Conservation (phyloP, 2,888 invertebrate species). For the Pseudococcus longispinus region DNA sequence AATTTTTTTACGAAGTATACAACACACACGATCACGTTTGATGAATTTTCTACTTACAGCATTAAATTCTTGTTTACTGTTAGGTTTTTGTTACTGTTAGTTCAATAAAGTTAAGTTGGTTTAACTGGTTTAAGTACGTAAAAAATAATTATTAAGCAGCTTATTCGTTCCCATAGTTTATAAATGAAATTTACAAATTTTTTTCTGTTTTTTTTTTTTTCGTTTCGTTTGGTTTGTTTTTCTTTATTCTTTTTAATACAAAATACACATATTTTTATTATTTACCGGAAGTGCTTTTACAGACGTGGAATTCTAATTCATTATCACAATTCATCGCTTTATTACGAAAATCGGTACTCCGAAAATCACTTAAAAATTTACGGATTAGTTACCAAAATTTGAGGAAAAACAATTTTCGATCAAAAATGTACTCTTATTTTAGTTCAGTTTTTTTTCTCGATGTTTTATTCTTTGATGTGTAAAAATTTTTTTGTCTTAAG, state of each 20-base stretch:
- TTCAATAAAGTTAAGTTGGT: slow-evolving; percentile 49
- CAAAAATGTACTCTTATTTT: slow-evolving; percentile 43
- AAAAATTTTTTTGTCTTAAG: slow-evolving; percentile 48
- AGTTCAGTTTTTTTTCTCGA: slow-evolving; percentile 14
- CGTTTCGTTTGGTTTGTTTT: background rate
- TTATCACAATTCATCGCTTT: slow-evolving; percentile 31
- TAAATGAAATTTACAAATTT: background rate
- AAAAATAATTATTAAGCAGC: slow-evolving; percentile 35
- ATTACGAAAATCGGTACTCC: slow-evolving; percentile 16
- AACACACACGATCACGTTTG: background rate
- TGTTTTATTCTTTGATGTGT: slow-evolving; percentile 44
- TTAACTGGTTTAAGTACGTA: slow-evolving; percentile 46
- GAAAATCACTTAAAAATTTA: slow-evolving; percentile 39
- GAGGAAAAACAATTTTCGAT: slow-evolving; percentile 40
- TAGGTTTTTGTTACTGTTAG: slow-evolving; percentile 53
- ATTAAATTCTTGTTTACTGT: slow-evolving; percentile 50
- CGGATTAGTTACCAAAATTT: slow-evolving; percentile 55
- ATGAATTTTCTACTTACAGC: background rate
- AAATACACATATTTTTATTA: slow-evolving; percentile 54
- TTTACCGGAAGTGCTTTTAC: slow-evolving; percentile 52
- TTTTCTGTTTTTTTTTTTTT: slow-evolving; percentile 20
- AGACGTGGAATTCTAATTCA: slow-evolving; percentile 49
- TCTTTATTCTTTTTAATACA: slow-evolving; percentile 41
- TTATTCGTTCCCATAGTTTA: slow-evolving; percentile 43
- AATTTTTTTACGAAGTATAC: background rate